A percentile compares a stretch with the other conserved stretches of the same genome.
phyloP scores from a whole-genome alignment of 2,113 vertebrate species.

The Excalfactoria chinensis region DNA sequence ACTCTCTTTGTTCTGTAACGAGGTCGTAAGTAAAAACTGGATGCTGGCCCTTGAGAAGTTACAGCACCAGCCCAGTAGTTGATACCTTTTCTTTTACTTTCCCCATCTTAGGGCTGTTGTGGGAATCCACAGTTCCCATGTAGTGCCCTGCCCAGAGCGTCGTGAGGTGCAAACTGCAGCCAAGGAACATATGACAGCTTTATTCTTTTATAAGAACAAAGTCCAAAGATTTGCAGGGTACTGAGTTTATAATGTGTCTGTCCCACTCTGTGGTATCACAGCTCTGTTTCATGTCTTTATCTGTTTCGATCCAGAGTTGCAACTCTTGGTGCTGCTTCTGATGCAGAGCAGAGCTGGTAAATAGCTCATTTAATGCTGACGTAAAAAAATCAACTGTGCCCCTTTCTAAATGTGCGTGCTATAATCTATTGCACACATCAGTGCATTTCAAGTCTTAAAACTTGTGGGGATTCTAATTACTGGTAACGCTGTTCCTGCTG shows the following conservation, averaged over 20 bases:
- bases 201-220: not conserved
- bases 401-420: not conserved
- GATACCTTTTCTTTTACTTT: not conserved
- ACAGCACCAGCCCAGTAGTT: not conserved
- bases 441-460: not conserved
- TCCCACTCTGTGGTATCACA: not conserved
- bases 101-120: not conserved
- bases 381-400: not conserved
- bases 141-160: not conserved
- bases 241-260: not conserved
- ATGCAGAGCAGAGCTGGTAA: not conserved
- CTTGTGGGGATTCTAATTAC: not conserved
- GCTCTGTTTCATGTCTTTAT: not conserved
- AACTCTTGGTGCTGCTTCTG: not conserved
- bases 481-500: not conserved
- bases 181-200: not conserved
- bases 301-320: not conserved
- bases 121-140: not conserved
- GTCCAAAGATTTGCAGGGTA: not conserved
- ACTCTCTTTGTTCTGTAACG: fast-evolving
- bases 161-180: not conserved
- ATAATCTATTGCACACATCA: not conserved
- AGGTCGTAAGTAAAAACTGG: not conserved
- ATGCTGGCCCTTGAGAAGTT: not conserved
- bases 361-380: not conserved